Conservation (phyloP, 2,888 invertebrate genomes). For the Hemaris fuciformis region DNA sequence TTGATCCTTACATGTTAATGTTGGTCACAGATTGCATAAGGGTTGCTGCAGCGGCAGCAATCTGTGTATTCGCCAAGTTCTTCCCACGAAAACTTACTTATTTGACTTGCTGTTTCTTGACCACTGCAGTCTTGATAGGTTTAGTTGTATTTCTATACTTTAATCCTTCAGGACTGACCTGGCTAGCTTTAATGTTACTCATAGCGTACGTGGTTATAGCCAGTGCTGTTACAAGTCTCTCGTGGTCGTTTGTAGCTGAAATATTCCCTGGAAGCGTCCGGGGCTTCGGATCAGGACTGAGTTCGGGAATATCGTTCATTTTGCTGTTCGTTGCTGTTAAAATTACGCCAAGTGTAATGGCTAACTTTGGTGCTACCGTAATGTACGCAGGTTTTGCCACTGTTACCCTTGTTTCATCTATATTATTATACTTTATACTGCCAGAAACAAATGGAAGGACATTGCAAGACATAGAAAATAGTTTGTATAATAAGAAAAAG, state of each 20-base stretch:
- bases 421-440: slow-evolving; percentile 41
- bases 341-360: slow-evolving; percentile 43
- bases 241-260: slow-evolving; percentile 54
- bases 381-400: slow-evolving; percentile 44
- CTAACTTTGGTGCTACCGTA: slow-evolving; percentile 34
- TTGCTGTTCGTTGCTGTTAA: slow-evolving; percentile 49
- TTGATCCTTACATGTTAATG: slow-evolving; percentile 48
- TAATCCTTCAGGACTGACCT: slow-evolving; percentile 31
- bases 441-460: slow-evolving; percentile 81
- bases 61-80: slow-evolving; percentile 40
- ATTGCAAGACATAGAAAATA: slow-evolving; percentile 84
- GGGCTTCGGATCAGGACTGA: slow-evolving; percentile 51
- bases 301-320: slow-evolving; percentile 41
- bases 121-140: slow-evolving; percentile 30
- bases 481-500: slow-evolving; percentile 32
- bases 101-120: slow-evolving; percentile 32
- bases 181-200: slow-evolving; percentile 40
- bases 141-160: slow-evolving; percentile 40
- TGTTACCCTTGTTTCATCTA: slow-evolving; percentile 33
- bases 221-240: slow-evolving; percentile 37
- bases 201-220: slow-evolving; percentile 41
- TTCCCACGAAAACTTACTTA: slow-evolving; percentile 42
- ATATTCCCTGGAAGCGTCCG: slow-evolving; percentile 50
- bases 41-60: slow-evolving; percentile 24
- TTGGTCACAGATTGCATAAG: slow-evolving; percentile 45